Conservation (phyloP, 2,888 invertebrate genomes). For the Aethes cnicana region DNA sequence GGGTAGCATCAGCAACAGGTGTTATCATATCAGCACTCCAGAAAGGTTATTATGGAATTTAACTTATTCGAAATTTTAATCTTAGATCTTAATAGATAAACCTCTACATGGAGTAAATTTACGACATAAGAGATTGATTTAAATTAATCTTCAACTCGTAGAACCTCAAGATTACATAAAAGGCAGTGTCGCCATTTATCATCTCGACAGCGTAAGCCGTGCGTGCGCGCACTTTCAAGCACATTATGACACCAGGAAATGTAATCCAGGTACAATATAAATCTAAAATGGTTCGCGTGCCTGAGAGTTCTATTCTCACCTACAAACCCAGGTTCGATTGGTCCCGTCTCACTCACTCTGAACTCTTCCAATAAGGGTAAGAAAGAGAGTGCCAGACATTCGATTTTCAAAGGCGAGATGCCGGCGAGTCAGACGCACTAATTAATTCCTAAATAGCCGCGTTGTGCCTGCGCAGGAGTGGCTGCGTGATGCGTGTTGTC, state of each 20-base stretch:
- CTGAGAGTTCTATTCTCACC: no score
- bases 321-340: no score
- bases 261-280: constrained; percentile 32
- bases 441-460: constrained; percentile 59
- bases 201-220: constrained; percentile 7
- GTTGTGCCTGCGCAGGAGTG: constrained; percentile 40
- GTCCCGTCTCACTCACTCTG: no score
- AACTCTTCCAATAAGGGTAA: no score
- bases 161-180: constrained; percentile 20
- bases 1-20: no score
- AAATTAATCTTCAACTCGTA: background rate
- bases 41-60: no score
- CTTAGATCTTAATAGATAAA: background rate
- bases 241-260: constrained; percentile 28
- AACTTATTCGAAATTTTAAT: no score
- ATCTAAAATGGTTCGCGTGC: constrained; percentile 49
- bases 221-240: constrained; percentile 3
- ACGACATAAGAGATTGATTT: no score
- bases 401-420: constrained; percentile 33
- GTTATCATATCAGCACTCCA: no score
- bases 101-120: no score
- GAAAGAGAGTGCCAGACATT: no score
- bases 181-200: constrained; percentile 25
- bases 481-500: constrained; percentile 32
- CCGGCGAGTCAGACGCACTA: constrained; percentile 53